A percentile compares a stretch with the other conserved stretches of the same genome.
These are phyloP conservation scores for Venusia cambrica DNA, from an alignment of 2,888 invertebrate species.

Conservation along the genomic window DNA sequence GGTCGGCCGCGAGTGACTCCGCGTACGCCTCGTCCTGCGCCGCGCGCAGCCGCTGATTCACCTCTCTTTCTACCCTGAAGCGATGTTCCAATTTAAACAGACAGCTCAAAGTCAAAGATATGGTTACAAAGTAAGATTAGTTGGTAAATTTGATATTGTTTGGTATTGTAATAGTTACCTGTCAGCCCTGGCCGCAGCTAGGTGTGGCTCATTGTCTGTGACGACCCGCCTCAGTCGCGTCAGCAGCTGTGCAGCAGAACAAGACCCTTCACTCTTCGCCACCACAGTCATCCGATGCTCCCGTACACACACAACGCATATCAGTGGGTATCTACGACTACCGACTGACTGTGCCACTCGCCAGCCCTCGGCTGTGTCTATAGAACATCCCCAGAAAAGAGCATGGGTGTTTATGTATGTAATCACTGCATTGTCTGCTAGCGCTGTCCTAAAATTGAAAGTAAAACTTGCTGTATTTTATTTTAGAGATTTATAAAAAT, in stretches of 20 bases:
- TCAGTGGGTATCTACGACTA: conserved; percentile 89
- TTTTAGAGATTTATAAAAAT: too few species aligned
- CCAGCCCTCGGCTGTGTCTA: conserved; percentile 94
- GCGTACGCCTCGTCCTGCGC: conserved; percentile 97
- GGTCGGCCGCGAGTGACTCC: conserved; percentile 94
- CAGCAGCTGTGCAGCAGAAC: conserved; percentile 86
- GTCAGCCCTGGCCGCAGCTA: conserved; percentile 93
- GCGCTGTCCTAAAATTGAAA: conserved; percentile 78
- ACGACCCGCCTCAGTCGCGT: conserved; percentile 88
- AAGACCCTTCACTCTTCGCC: conserved; percentile 92
- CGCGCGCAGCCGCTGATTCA: conserved; percentile 92
- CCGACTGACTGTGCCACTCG: conserved; percentile 94
- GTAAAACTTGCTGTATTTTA: background rate
- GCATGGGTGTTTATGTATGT: conserved; percentile 91
- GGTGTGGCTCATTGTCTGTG: conserved; percentile 91
- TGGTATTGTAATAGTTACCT: conserved; percentile 71
- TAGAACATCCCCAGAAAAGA: conserved; percentile 96
- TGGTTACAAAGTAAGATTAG: too few species aligned
- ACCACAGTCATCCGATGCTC: conserved; percentile 97
- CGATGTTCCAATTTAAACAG: too few species aligned
- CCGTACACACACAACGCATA: conserved; percentile 94
- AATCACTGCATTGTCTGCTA: conserved; percentile 87
- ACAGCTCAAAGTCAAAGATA: too few species aligned
- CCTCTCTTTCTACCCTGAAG: conserved; percentile 87
- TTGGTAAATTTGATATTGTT: too few species aligned